phyloP scores from a whole-genome alignment of 2,797 vertebrate genomes.

The Tenualosa ilisha region DNA sequence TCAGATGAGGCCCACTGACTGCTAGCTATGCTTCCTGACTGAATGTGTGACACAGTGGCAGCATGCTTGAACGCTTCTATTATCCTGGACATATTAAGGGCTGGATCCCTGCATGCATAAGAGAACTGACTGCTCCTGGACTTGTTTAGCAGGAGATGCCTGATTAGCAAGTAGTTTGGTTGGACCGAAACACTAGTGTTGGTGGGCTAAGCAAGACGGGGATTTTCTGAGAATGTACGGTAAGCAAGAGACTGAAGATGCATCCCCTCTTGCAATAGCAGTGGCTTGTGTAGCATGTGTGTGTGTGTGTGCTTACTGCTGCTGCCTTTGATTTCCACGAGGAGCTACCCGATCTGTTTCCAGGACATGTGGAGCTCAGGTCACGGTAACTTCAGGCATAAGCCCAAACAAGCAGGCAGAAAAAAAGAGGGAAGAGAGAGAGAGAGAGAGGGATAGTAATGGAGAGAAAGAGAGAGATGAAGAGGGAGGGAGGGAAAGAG shows the following conservation, averaged over 20 bases:
- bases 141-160: too few species aligned
- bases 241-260: not conserved
- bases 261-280: not conserved
- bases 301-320: not conserved
- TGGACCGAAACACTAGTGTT: not conserved
- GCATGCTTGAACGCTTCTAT: too few species aligned
- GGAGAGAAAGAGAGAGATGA: not conserved
- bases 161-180: too few species aligned
- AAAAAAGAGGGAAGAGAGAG: not conserved
- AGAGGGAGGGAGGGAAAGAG: not conserved
- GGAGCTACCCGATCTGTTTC: not conserved
- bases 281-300: not conserved
- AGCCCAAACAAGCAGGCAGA: not conserved
- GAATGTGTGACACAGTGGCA: too few species aligned
- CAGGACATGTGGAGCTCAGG: not conserved
- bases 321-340: not conserved
- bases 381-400: not conserved
- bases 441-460: not conserved
- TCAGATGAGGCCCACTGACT: too few species aligned
- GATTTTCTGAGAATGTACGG: not conserved
- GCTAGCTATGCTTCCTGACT: too few species aligned
- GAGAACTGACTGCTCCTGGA: too few species aligned
- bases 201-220: not conserved
- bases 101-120: not conserved
- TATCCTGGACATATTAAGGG: too few species aligned